Base-by-base conservation (phyloP, 2,888 invertebrate species). In the Strigamia maritima region DNA sequence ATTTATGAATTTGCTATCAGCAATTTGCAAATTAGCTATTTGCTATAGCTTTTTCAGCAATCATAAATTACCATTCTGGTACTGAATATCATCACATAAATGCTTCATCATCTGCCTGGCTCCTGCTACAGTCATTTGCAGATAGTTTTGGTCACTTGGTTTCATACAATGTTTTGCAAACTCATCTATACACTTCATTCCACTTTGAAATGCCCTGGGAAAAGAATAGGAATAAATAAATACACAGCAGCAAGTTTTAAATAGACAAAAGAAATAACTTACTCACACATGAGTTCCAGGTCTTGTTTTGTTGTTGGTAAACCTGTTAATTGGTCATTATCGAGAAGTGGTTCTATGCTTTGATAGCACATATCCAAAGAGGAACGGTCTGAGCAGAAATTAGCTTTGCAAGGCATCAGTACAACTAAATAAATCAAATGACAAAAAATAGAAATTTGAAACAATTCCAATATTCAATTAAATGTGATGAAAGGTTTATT, bases 101-200 rank as follows among this genome's bases (percentile, higher is more conserved):
- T 65, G 60, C 60, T 65, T 65, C 60, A 65, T 65, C 60, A 65
- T 65, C 60, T 65, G 60, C 60, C 60, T 65, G 22, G 60, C 60
- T 24, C 60, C 60, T 0, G 60, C 24, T 22, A 65, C 60, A n/a
- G 60, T 65, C 60, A 65, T 65, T 65, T 65, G 60, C 4, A 65
- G 60, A 65, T 65, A 65, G 24, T 65, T 65, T 12, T 65, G 60
- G 24, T 65, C 60, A 65, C 22, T 22, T 65, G 60, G 60, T 22
- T 24, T 65, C 60, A 65, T 65, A 65, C 60, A 65, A 22, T 65
- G 60, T 65, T 65, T 65, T 24, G 60, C 60, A 65, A 65, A 65
- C 22, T 65, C 60, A 65, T 65, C 60, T 65, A 65, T 65, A 19
- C 60, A 65, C 24, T 65, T 19, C 60, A 65, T 65, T 24, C 60